phyloP scores from a whole-genome alignment of 1,140 invertebrate genomes.

The Drosophila bipectinata region DNA sequence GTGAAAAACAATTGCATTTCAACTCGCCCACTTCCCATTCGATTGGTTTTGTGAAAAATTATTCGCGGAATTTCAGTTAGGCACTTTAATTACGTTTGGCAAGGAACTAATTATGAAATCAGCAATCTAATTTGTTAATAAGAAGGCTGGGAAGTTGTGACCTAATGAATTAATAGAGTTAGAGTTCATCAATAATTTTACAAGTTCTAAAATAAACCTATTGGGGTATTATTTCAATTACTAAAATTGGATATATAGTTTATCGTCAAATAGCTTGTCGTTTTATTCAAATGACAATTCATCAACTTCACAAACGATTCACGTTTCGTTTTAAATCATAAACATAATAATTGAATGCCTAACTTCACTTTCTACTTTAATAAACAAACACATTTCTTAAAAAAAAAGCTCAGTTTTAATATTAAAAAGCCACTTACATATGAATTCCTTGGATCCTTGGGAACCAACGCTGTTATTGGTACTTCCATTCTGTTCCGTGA shows the following conservation, averaged over 20 bases:
- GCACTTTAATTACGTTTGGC: slow-evolving; percentile 22
- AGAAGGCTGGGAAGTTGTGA: slow-evolving; percentile 1
- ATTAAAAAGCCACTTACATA: slow-evolving; percentile 53
- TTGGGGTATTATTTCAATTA: background rate
- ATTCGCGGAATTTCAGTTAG: slow-evolving; percentile 17
- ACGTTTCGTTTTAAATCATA: background rate
- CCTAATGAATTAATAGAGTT: slow-evolving; percentile 1
- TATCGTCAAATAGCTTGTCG: background rate
- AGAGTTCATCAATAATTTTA: background rate
- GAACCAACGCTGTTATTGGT: slow-evolving; percentile 38
- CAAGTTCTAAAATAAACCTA: background rate
- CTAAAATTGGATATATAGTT: slow-evolving; percentile 15
- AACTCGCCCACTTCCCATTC: slow-evolving; percentile 11
- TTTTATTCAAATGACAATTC: background rate
- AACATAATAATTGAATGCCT: background rate
- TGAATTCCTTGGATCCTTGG: slow-evolving; percentile 77
- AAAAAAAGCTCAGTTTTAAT: too few relatives aligned
- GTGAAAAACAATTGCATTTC: slow-evolving; percentile 45
- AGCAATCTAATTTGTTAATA: background rate
- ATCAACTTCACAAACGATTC: background rate
- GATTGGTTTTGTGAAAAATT: slow-evolving; percentile 7
- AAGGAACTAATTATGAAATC: slow-evolving; percentile 19
- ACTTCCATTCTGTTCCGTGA: slow-evolving; percentile 50
- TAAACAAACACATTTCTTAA: background rate
- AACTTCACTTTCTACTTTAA: background rate